These are phyloP conservation scores for Pseudotriccus pelzelni DNA, from an alignment of 2,797 vertebrate genomes.

Conservation along the genomic window DNA sequence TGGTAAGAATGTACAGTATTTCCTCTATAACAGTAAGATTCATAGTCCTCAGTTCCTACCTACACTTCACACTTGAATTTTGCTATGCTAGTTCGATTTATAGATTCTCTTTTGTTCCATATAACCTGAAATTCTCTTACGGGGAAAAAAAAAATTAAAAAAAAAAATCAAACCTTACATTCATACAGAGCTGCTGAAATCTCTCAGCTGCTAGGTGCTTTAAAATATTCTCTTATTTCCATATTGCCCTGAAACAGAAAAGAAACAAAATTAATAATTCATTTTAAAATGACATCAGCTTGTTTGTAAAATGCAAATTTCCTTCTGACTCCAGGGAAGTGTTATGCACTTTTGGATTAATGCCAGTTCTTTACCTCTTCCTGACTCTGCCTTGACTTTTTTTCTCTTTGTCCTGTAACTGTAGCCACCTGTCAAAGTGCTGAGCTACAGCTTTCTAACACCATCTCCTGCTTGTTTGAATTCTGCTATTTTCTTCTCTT, in stretches of 20 bases:
- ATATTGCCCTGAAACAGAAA: background rate
- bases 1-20: background rate
- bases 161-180: background rate
- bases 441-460: background rate
- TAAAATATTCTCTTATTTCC: background rate
- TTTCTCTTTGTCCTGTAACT: background rate
- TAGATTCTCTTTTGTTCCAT: background rate
- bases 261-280: slow-evolving; percentile 44
- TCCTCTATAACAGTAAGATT: background rate
- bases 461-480: background rate
- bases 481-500: background rate
- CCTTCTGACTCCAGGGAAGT: background rate
- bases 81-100: background rate
- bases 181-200: background rate
- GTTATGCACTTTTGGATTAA: background rate
- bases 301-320: slow-evolving; percentile 4
- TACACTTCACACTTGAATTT: background rate
- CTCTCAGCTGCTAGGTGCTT: background rate
- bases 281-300: background rate
- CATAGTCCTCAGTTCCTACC: background rate
- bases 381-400: background rate
- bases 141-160: background rate
- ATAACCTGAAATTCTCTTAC: background rate
- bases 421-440: background rate
- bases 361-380: background rate